A percentile compares a stretch with the other conserved stretches of the same genome.
phyloP scores from a whole-genome alignment of 2,113 vertebrate species.

The Tenrec ecaudatus region DNA sequence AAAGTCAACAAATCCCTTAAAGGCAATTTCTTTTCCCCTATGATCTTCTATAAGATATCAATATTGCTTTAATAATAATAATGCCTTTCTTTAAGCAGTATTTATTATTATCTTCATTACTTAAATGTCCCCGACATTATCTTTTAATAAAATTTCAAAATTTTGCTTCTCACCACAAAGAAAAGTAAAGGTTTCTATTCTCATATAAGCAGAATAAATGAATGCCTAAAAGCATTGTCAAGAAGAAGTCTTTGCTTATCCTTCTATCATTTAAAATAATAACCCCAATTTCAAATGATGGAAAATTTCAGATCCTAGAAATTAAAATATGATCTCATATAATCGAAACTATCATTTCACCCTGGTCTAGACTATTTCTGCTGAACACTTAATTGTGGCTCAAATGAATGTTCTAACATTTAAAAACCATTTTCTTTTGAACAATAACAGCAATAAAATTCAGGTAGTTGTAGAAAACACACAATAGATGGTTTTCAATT shows the following conservation, averaged over 20 bases:
- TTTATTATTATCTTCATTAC: not conserved
- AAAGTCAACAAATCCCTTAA: not conserved
- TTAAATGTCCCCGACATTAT: not conserved
- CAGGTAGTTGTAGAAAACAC: constrained; percentile 23
- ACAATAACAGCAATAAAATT: constrained; percentile 46
- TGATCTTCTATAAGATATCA: not conserved
- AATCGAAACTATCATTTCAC: not conserved
- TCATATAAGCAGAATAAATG: not conserved
- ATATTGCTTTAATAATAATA: not conserved
- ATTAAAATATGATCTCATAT: not conserved
- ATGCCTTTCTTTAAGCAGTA: not conserved
- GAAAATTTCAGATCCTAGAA: constrained; percentile 16
- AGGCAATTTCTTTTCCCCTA: not conserved
- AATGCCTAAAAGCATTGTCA: not conserved
- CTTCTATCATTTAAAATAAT: constrained; percentile 1
- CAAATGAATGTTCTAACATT: constrained; percentile 1
- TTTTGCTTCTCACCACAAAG: not conserved
- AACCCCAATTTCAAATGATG: not conserved
- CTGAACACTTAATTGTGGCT: constrained; percentile 23
- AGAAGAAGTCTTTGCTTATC: not conserved
- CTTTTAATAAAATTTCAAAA: constrained; percentile 1
- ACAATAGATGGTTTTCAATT: constrained; percentile 57
- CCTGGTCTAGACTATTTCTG: not conserved
- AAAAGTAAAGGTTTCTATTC: not conserved
- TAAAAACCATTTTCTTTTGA: constrained; percentile 62